These are phyloP conservation scores for Zaprionus vittiger DNA, from an alignment of 1,140 invertebrate genomes.

Conservation along the genomic window DNA sequence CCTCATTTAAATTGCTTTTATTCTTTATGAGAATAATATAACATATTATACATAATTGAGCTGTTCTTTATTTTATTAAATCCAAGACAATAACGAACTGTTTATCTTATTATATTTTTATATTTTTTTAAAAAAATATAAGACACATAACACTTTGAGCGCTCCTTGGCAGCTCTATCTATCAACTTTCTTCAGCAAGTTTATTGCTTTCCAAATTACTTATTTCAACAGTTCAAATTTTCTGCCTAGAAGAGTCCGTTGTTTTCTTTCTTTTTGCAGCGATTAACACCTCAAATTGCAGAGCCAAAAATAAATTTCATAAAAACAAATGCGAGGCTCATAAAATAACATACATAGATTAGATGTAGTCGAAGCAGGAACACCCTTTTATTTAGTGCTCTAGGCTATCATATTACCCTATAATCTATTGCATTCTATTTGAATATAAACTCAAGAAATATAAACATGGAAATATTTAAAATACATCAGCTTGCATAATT, in stretches of 20 bases:
- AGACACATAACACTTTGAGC: too few relatives aligned
- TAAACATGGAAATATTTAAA: not conserved
- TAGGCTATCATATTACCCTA: not conserved
- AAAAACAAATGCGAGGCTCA: constrained; percentile 5
- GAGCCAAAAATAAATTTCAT: constrained; percentile 1
- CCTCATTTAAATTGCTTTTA: too few relatives aligned
- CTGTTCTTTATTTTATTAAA: too few relatives aligned
- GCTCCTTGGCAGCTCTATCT: too few relatives aligned
- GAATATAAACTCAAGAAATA: not conserved
- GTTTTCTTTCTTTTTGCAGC: not conserved
- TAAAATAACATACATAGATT: not conserved
- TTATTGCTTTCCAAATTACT: not conserved
- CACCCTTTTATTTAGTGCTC: not conserved
- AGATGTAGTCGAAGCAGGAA: not conserved
- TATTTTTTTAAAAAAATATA: too few relatives aligned
- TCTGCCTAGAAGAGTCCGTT: not conserved
- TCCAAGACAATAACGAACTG: too few relatives aligned
- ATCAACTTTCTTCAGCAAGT: not conserved
- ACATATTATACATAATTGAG: too few relatives aligned
- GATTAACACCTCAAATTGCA: constrained; percentile 13
- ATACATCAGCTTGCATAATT: not conserved
- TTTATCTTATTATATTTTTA: too few relatives aligned
- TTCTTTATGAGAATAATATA: too few relatives aligned
- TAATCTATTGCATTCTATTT: not conserved
- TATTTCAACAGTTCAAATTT: not conserved